A percentile compares a stretch with the other conserved stretches of the same genome.
These are phyloP conservation scores for zebrafish (Danio rerio) DNA, from an alignment of 2,113 vertebrate genomes.

Conservation along the genomic window DNA sequence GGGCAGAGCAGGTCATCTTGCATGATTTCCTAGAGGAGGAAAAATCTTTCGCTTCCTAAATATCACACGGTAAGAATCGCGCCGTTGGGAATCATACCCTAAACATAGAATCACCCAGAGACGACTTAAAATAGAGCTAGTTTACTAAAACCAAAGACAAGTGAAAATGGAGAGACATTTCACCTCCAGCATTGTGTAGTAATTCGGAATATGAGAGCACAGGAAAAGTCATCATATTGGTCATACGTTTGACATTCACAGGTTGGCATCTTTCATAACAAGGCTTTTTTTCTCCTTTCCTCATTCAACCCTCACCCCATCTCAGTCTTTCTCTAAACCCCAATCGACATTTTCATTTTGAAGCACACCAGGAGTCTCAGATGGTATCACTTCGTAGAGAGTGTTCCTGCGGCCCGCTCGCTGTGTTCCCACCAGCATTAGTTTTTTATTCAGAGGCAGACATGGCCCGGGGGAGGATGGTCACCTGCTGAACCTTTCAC, in stretches of 20 bases:
- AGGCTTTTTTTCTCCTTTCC: not conserved
- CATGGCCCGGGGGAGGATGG: not conserved
- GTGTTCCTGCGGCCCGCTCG: not conserved
- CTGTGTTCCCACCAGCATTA: constrained; percentile 9
- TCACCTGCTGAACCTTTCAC: constrained; percentile 51
- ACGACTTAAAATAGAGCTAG: not conserved
- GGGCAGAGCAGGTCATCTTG: not conserved
- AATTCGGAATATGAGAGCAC: not conserved
- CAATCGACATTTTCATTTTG: constrained; percentile 52
- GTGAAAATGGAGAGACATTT: not conserved
- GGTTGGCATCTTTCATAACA: not conserved
- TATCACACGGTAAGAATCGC: constrained; percentile 1
- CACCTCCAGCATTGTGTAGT: not conserved
- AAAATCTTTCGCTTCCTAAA: constrained; percentile 31
- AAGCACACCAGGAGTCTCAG: constrained; percentile 43
- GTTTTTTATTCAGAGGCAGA: constrained; percentile 36
- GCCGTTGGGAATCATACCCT: constrained; percentile 13
- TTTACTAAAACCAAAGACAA: constrained; percentile 21
- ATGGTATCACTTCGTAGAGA: constrained; percentile 40
- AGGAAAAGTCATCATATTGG: not conserved
- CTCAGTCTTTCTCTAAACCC: not conserved
- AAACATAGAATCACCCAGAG: constrained; percentile 2
- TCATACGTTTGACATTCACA: not conserved
- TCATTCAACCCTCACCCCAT: constrained; percentile 5
- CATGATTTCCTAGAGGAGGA: constrained; percentile 19